Base-by-base conservation (phyloP, 2,113 vertebrate genomes). In the Regulus satrapa region DNA sequence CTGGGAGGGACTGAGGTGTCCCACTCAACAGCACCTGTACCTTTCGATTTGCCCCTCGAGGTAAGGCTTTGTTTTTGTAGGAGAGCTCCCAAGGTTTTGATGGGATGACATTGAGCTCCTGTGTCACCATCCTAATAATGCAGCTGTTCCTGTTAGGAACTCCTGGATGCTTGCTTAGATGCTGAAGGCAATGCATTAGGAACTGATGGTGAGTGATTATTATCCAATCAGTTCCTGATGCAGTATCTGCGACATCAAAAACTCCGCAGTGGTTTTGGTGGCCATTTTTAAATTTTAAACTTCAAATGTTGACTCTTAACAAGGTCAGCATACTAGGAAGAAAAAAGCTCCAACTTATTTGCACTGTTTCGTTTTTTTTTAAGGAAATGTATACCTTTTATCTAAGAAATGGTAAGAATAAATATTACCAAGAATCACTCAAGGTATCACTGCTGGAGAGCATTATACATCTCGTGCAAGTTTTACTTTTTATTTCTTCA, bases 191-290 rank as follows among this genome's bases (percentile, higher is more conserved):
- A 98, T 99, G 99, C 99, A 99, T 99, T 98, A 99, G 98, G 98
- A 98, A 98, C 99, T 98, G 99, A 99, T 99, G 99, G 98, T 98
- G 94, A 91, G 89, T 72, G 79, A 97, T 97, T 94, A 97, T 98
- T 98, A 98, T 98, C 99, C 99, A 99, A 99, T 99, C 99, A 99
- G 99, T 99, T 99, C 99, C 99, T 99, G 99, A 99, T 99, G 99
- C 99, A 99, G 99, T 99, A 99, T 98, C 99, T 98, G 98, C 99
- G 97, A 98, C 99, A 99, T 99, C 99, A 99, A 98, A 99, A 98
- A 92, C 97, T 98, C 98, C 85, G 94, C 74, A 93, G 93, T 92
- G 88, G 55, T 74, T 95, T 58, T 71, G 52, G 23, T 41, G 69
- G 34, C 10, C 5, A 23, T 28, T 26, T 31, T 38, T 92, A 19